phyloP scores from a whole-genome alignment of 2,797 vertebrate species.

The Xiphorhynchus erythropygius region DNA sequence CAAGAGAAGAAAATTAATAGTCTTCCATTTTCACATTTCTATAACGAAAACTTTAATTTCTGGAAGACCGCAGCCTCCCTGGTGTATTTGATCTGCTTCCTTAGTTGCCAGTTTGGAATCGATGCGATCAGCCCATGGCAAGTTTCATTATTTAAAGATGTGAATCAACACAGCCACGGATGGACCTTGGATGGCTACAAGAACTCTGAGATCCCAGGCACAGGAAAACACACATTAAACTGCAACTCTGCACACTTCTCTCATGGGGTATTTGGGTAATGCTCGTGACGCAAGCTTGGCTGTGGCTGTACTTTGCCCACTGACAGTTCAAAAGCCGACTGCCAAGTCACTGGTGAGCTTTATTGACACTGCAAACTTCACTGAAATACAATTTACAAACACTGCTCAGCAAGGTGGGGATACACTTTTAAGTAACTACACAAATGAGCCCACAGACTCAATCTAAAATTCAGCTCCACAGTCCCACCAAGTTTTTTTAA shows the following conservation, averaged over 20 bases:
- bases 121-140: background rate
- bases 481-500: background rate
- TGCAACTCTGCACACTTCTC: background rate
- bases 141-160: background rate
- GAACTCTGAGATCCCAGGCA: background rate
- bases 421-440: background rate
- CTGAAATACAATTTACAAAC: conserved; percentile 11
- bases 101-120: conserved; percentile 14
- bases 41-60: conserved; percentile 15
- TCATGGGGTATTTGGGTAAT: fast-evolving
- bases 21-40: conserved; percentile 13
- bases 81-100: background rate
- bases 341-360: background rate
- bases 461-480: background rate
- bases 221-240: background rate
- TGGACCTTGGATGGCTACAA: background rate
- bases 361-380: conserved; percentile 31
- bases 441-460: background rate
- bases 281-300: fast-evolving
- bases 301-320: background rate
- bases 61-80: conserved; percentile 11
- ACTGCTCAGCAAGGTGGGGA: conserved; percentile 5
- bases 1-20: conserved; percentile 27
- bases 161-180: background rate
- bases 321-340: background rate